These are phyloP conservation scores for Colistium nudipinnis DNA, from an alignment of 2,113 vertebrate species.

Conservation along the genomic window DNA sequence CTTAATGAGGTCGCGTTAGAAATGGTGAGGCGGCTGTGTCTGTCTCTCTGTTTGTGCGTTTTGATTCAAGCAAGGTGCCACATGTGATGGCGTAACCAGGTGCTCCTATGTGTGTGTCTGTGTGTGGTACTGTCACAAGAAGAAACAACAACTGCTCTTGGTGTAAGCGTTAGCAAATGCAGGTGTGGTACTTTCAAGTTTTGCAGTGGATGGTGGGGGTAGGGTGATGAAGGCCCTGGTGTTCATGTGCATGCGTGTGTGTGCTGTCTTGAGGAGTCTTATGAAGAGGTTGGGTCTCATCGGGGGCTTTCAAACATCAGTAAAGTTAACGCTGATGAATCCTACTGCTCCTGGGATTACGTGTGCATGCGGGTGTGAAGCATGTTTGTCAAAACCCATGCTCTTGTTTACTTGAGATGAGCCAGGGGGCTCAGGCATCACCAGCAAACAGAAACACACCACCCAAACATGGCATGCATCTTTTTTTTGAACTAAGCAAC, in stretches of 20 bases:
- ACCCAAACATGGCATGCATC: constrained; percentile 61
- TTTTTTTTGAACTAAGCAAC: constrained; percentile 66
- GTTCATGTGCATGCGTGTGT: constrained; percentile 9
- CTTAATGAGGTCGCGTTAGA: constrained; percentile 77
- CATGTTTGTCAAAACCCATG: constrained; percentile 70
- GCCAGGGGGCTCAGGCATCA: constrained; percentile 61
- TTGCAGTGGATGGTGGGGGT: not conserved
- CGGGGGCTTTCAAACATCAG: constrained; percentile 67
- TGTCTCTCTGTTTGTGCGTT: constrained; percentile 28
- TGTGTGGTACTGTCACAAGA: constrained; percentile 41
- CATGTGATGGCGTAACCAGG: constrained; percentile 47
- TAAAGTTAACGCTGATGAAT: constrained; percentile 71
- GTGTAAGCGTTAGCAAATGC: constrained; percentile 31
- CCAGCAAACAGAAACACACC: constrained; percentile 56
- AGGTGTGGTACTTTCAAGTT: constrained; percentile 41
- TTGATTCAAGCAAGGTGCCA: constrained; percentile 24
- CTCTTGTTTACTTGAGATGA: constrained; percentile 70
- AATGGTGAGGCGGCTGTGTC: constrained; percentile 28
- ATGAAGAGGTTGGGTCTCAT: constrained; percentile 53
- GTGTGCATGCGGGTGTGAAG: constrained; percentile 66
- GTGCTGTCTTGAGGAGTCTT: constrained; percentile 29
- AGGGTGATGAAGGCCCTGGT: constrained; percentile 12
- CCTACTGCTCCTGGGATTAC: constrained; percentile 57
- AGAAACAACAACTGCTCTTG: constrained; percentile 37
- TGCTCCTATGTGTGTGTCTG: not conserved